Evolutionary conservation across 2,113 vertebrate genomes (phyloP).

Genomic region (Gallinago media): DNA sequence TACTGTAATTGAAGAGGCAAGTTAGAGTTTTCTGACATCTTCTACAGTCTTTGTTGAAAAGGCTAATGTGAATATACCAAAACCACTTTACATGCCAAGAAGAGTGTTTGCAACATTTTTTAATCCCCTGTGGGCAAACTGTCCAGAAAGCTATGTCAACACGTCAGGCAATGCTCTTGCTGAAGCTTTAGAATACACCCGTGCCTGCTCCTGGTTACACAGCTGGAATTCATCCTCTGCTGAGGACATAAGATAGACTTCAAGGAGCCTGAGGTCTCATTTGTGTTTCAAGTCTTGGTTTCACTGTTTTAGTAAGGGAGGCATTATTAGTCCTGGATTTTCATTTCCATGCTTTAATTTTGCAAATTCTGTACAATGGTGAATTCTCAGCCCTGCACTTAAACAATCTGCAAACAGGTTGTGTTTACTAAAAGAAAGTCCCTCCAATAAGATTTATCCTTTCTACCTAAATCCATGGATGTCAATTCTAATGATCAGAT

Average conservation of each 20-base stretch:
- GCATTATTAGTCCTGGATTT: neutral
- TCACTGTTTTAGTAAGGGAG: neutral
- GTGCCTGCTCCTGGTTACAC: neutral
- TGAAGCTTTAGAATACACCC: neutral
- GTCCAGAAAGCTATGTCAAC: neutral
- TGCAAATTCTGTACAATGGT: neutral
- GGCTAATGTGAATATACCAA: neutral
- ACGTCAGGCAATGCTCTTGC: neutral
- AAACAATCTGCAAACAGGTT: neutral
- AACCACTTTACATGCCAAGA: neutral
- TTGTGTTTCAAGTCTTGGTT: neutral
- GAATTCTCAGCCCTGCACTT: neutral
- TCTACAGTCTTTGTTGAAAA: neutral
- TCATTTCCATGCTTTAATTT: neutral
- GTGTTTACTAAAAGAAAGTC: neutral
- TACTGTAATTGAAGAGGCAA: neutral
- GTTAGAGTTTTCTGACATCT: neutral
- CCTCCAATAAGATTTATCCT: neutral
- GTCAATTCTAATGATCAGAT: neutral
- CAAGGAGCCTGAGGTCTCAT: neutral
- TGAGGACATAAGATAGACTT: neutral
- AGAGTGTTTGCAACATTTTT: neutral
- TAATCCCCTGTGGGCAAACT: neutral
- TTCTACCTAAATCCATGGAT: neutral
- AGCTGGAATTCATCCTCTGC: neutral